These are phyloP conservation scores for Rhadinocentrus ornatus DNA, from an alignment of 2,797 vertebrate species.

Conservation along the genomic window DNA sequence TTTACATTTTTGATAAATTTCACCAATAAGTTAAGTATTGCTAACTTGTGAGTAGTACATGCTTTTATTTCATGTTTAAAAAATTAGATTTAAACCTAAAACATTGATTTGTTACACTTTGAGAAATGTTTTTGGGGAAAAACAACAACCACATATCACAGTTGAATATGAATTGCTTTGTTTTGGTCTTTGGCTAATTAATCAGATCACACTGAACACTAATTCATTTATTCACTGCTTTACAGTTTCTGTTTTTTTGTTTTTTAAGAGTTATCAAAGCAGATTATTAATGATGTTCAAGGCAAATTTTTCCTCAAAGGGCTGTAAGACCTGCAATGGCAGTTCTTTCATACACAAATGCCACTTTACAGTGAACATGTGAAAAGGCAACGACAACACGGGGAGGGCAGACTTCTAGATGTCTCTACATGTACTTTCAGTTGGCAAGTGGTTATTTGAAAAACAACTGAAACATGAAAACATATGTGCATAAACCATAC, in stretches of 20 bases:
- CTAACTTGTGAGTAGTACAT: too few species aligned
- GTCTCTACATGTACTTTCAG: not conserved
- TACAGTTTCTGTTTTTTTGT: not conserved
- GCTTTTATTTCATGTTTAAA: not conserved
- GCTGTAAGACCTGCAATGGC: not conserved
- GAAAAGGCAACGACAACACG: not conserved
- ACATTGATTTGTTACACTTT: too few species aligned
- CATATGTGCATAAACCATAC: not conserved
- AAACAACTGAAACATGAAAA: not conserved
- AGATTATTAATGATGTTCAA: too few species aligned
- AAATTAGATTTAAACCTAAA: too few species aligned
- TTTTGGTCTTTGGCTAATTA: not conserved
- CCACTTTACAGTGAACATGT: not conserved
- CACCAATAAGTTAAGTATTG: too few species aligned
- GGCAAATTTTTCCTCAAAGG: too few species aligned
- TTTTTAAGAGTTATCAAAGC: not conserved
- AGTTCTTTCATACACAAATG: not conserved
- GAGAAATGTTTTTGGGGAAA: too few species aligned
- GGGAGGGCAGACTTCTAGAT: too few species aligned
- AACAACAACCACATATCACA: too few species aligned
- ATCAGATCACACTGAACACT: not conserved
- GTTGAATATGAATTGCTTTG: not conserved
- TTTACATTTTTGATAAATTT: too few species aligned
- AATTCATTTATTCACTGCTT: not conserved
- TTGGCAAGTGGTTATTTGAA: not conserved